Conservation (phyloP, 1,140 invertebrate genomes). For the Brachionus rubens region DNA sequence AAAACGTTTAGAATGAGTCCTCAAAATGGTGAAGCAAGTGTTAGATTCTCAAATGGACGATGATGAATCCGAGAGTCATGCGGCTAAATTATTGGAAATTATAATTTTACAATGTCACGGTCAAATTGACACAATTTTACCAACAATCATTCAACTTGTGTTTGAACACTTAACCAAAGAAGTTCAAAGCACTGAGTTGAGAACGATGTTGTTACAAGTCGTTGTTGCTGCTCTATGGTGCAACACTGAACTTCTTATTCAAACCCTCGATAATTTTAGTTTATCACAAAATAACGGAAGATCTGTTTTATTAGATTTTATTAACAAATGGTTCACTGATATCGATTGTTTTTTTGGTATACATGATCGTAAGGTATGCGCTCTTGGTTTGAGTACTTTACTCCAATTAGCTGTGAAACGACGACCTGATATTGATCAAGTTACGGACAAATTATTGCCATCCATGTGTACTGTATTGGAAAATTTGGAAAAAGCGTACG, state of each 20-base stretch:
- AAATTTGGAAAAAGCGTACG: conserved; percentile 86
- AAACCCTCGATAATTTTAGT: conserved; percentile 66
- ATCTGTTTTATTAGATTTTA: conserved; percentile 82
- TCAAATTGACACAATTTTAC: conserved; percentile 68
- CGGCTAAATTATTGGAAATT: conserved; percentile 94
- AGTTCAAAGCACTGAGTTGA: conserved; percentile 80
- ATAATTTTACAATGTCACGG: conserved; percentile 83
- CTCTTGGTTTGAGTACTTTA: conserved; percentile 84
- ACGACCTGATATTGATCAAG: conserved; percentile 72
- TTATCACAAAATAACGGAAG: conserved; percentile 68
- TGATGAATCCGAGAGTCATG: conserved; percentile 92
- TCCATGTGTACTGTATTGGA: conserved; percentile 84
- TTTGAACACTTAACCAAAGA: conserved; percentile 76
- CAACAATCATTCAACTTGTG: conserved; percentile 82
- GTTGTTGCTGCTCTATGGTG: conserved; percentile 94
- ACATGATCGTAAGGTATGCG: conserved; percentile 90
- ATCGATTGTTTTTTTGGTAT: conserved; percentile 89
- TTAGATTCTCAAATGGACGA: conserved; percentile 69
- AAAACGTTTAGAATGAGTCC: conserved; percentile 82
- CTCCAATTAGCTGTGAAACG: conserved; percentile 69
- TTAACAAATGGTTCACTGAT: conserved; percentile 92
- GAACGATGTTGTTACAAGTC: conserved; percentile 88
- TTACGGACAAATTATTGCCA: conserved; percentile 78
- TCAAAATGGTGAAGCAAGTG: conserved; percentile 89
- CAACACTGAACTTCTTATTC: conserved; percentile 77